phyloP scores from a whole-genome alignment of 30 jellyfish, hydroid and myxozoan genomes.

The Hydra vulgaris region DNA sequence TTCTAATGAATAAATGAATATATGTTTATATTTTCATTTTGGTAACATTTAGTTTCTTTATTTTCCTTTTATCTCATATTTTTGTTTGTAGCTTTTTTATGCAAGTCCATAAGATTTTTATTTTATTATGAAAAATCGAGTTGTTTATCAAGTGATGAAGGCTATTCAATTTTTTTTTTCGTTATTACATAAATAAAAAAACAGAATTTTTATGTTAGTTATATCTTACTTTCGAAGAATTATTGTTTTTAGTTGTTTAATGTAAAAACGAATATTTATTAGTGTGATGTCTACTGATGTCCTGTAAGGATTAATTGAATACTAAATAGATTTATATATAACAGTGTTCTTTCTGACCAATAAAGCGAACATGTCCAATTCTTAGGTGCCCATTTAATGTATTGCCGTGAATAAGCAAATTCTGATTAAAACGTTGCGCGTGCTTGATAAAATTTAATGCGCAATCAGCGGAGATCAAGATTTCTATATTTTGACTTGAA shows the following conservation, averaged over 20 bases:
- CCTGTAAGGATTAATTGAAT: background rate
- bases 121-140: background rate
- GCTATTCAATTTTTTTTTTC: background rate
- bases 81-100: background rate
- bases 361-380: too few relatives aligned
- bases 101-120: background rate
- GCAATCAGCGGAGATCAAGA: too few relatives aligned
- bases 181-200: background rate
- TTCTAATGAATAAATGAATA: background rate
- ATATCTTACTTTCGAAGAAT: background rate
- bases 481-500: too few relatives aligned
- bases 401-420: too few relatives aligned
- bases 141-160: too few relatives aligned
- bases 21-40: background rate
- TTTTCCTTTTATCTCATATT: background rate
- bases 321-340: background rate
- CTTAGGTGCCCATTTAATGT: too few relatives aligned
- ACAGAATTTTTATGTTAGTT: background rate
- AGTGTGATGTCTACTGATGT: background rate
- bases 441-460: too few relatives aligned
- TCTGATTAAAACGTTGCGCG: too few relatives aligned
- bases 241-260: background rate
- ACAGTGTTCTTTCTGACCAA: too few relatives aligned
- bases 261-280: background rate
- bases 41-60: background rate